Conservation (phyloP, 2,797 vertebrate species). For the Girardinus metallicus region DNA sequence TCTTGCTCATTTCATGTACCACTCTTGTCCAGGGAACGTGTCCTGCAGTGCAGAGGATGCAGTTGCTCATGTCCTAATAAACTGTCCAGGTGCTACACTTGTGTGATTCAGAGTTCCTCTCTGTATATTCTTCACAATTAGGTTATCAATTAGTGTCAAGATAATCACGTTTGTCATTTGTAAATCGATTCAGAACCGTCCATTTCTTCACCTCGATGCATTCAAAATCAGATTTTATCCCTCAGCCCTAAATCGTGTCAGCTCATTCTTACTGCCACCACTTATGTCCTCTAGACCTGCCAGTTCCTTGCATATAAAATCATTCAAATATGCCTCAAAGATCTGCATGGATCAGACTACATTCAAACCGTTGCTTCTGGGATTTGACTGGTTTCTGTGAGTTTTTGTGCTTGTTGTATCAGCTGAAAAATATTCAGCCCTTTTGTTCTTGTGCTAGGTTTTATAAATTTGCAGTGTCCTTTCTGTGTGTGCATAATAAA, state of each 20-base stretch:
- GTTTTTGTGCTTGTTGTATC: not conserved
- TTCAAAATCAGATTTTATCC: not conserved
- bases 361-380: not conserved
- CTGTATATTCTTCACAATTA: not conserved
- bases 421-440: not conserved
- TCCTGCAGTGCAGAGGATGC: not conserved
- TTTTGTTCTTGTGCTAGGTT: not conserved
- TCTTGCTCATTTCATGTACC: too few species aligned
- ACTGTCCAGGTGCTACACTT: not conserved
- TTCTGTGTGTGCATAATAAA: not conserved
- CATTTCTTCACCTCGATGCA: not conserved
- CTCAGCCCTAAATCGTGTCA: not conserved
- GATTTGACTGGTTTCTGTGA: not conserved
- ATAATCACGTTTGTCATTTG: conserved; percentile 3
- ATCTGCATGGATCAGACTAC: not conserved
- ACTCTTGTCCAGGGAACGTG: not conserved
- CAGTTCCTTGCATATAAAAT: not conserved
- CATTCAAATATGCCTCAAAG: not conserved
- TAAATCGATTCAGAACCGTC: not conserved
- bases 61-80: not conserved
- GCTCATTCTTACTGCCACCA: not conserved
- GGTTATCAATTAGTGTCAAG: not conserved
- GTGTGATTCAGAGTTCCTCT: not conserved
- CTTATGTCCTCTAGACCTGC: not conserved
- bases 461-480: not conserved